A percentile compares a stretch with the other conserved stretches of the same genome.
phyloP scores from a whole-genome alignment of 1,140 invertebrate genomes.

The Rhopalosiphum maidis region DNA sequence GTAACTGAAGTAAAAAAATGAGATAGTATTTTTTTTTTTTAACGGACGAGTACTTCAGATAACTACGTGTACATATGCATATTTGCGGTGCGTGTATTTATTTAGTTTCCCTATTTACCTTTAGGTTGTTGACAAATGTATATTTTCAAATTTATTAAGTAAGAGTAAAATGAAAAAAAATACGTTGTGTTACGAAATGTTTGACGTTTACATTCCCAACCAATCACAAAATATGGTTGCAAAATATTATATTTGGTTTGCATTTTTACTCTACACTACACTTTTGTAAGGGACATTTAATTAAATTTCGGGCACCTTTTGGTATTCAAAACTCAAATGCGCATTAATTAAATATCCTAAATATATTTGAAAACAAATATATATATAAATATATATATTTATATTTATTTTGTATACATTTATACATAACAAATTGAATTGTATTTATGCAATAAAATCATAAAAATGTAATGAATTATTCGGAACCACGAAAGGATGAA shows the following conservation, averaged over 20 bases:
- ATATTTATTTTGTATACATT: neutral
- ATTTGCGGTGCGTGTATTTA: neutral
- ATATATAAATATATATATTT: neutral
- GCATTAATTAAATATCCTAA: neutral
- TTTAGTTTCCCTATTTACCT: neutral
- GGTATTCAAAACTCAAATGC: neutral
- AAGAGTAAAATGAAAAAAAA: neutral
- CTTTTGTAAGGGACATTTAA: neutral
- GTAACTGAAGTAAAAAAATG: neutral
- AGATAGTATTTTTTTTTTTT: neutral
- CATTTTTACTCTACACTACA: neutral
- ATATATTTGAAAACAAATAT: conserved; percentile 33
- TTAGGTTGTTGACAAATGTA: neutral
- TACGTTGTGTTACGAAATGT: neutral
- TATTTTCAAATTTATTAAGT: neutral
- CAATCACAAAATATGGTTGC: too few relatives aligned
- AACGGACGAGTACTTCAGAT: neutral
- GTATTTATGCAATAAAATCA: neutral
- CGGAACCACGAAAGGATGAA: neutral
- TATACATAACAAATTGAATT: neutral
- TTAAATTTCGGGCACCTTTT: conserved; percentile 5
- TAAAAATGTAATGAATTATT: neutral
- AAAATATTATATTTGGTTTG: neutral
- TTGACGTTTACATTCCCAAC: neutral
- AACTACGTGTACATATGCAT: neutral